Evolutionary conservation across 2,113 vertebrate genomes (phyloP), one percentile per base, ranked within the genome.

Genomic region (Pithys albifrons): DNA sequence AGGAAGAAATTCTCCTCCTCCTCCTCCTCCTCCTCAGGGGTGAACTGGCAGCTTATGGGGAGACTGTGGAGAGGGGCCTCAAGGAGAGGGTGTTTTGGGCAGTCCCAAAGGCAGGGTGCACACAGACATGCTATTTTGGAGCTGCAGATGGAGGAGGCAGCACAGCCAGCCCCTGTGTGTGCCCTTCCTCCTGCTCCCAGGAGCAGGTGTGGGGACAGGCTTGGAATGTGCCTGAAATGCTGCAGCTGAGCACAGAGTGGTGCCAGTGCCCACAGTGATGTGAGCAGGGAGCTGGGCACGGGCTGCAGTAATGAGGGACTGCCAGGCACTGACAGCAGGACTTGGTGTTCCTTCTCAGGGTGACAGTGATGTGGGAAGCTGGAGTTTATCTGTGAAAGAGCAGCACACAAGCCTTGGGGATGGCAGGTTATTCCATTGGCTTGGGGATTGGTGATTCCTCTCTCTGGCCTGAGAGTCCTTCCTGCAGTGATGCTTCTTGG

Each of bases 231-330:
- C 59, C 5, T 27, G 59, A 57, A 59, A 27, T n/a, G n/a, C 19
- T 28, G 67, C 91, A 92, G 91, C 85, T 90, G 88, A 86, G 85
- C 67, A 10, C 23, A 35, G 65, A 54, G 66, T 31, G 74, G 12
- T 48, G 0, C 27, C 51, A 18, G 82, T 66, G 78, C 75, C 2
- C 4, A 5, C 0, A 2, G 71, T 37, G 61, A 66, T 0, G 0
- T 49, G 4, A 83, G 23, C 17, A 45, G 41, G 74, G 52, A 75
- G 57, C 49, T 62, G 61, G 43, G 78, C 54, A 19, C 0, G 0
- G 48, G 22, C 4, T 45, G 43, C 65, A 59, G 75, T 86, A 66
- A 70, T 37, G 48, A 95, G 62, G 74, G 59, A 20, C 16, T 58
- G 87, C 16, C 72, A 75, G 70, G 57, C 29, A 9, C 66, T 82